These are phyloP conservation scores for Hydractinia echinata DNA, from an alignment of 30 jellyfish, hydroid and myxozoan genomes.

Conservation along the genomic window DNA sequence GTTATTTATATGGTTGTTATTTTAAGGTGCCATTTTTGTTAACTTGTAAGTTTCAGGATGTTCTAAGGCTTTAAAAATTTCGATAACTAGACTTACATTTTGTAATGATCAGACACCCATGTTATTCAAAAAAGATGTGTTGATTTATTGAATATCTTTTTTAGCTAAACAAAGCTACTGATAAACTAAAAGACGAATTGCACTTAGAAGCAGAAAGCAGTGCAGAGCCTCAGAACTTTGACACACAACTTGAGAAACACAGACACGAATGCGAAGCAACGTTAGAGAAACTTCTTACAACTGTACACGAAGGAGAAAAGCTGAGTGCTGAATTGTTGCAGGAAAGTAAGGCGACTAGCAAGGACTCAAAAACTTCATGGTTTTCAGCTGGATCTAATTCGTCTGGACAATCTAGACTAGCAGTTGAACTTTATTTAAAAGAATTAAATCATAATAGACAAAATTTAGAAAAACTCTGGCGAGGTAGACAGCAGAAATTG, in stretches of 20 bases:
- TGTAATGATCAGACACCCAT: no score
- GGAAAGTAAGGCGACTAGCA: slow-evolving; percentile 45
- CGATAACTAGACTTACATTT: no score
- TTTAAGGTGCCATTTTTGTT: no score
- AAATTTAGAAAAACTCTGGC: slow-evolving; percentile 81
- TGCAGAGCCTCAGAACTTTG: slow-evolving; percentile 58
- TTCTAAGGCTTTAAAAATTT: no score
- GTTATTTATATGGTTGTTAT: no score
- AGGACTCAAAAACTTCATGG: slow-evolving; percentile 34
- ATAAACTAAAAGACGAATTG: slow-evolving; percentile 79
- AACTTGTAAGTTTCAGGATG: no score
- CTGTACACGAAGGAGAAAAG: slow-evolving; percentile 95
- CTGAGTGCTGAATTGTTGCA: slow-evolving; percentile 61
- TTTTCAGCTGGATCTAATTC: slow-evolving; percentile 22
- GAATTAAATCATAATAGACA: slow-evolving; percentile 56
- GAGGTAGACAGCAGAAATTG: slow-evolving; percentile 68
- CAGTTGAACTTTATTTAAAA: slow-evolving; percentile 57
- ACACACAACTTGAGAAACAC: slow-evolving; percentile 78
- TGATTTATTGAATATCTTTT: slow-evolving; percentile 4
- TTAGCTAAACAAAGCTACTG: slow-evolving; percentile 77
- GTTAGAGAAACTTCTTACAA: slow-evolving; percentile 57
- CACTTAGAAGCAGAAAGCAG: slow-evolving; percentile 67
- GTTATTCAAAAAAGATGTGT: neutral
- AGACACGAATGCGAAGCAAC: slow-evolving; percentile 84
- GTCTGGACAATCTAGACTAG: slow-evolving; percentile 49